These are phyloP conservation scores for Zaprionus ghesquierei DNA, from an alignment of 1,140 invertebrate species.

Conservation along the genomic window DNA sequence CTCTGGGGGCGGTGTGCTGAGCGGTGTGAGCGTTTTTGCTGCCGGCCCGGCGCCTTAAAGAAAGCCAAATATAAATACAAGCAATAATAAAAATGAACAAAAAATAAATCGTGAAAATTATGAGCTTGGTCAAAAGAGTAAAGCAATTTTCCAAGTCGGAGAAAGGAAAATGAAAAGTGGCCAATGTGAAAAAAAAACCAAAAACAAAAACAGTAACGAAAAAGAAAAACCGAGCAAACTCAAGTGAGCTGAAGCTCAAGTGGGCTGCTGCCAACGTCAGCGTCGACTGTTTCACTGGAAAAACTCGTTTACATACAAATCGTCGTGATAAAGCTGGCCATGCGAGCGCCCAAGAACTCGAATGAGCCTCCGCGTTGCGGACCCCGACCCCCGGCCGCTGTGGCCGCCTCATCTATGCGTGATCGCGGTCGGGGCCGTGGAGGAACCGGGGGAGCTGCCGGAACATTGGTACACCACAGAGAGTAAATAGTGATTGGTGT, in stretches of 20 bases:
- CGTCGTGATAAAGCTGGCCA: slow-evolving; percentile 82
- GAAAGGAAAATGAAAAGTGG: slow-evolving; percentile 75
- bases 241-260: neutral
- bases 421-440: slow-evolving; percentile 57
- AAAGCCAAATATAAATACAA: slow-evolving; percentile 56
- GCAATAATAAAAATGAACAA: slow-evolving; percentile 54
- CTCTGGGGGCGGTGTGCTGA: neutral
- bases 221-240: slow-evolving; percentile 26
- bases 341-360: slow-evolving; percentile 82
- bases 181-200: slow-evolving; percentile 48
- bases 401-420: slow-evolving; percentile 15
- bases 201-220: slow-evolving; percentile 43
- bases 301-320: slow-evolving; percentile 83
- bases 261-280: slow-evolving; percentile 17
- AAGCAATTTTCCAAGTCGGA: slow-evolving; percentile 65
- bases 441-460: slow-evolving; percentile 35
- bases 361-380: slow-evolving; percentile 74
- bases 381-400: slow-evolving; percentile 1
- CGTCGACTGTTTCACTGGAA: slow-evolving; percentile 59
- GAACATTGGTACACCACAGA: slow-evolving; percentile 29
- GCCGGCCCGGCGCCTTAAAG: slow-evolving; percentile 34
- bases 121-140: slow-evolving; percentile 42
- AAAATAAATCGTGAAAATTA: slow-evolving; percentile 78
- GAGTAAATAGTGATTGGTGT: slow-evolving; percentile 30
- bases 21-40: slow-evolving; percentile 14